Evolutionary conservation across 2,797 vertebrate genomes (phyloP), one percentile per base, ranked within the genome.

Genomic region (Synanceia verrucosa): DNA sequence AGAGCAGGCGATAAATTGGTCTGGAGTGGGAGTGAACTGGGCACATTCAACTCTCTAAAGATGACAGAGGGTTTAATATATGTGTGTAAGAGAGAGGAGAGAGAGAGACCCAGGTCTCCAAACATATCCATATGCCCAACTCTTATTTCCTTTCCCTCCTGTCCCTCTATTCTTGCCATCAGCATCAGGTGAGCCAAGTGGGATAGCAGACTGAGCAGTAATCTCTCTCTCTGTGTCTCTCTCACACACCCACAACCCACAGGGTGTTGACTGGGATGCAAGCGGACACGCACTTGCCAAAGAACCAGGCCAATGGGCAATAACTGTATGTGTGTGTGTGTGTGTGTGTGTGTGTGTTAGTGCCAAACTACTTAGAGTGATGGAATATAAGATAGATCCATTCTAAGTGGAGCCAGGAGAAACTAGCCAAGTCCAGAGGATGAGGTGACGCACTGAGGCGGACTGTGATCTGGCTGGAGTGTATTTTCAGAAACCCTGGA

Each of bases 281-380:
- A 78, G 79, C 68, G 67, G 62, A 81, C 56, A 70, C 37, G 57
- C 53, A 76, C 51, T 68, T 83, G 79, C 85, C 83, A 84, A 78
- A 76, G 58, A 81, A 72, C 50, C 62, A 70, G 69, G 63, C 70
- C 83, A 87, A 76, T 55, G 69, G 59, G 62, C 76, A 62, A 62
- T 43, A 71, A 41, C 67, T 2, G 3, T 64, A 47, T 55, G 68
- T 69, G 62, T 52, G 36, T 73, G 69, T 66, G 76, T 64, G 55
- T 44, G 61, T 44, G 65, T 65, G 68, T 37, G 28, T 18, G 65
- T 34, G 58, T 21, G 52, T 34, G 41, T 1, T 1, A 41, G 50
- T 63, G 74, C 74, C 74, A 83, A 74, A 81, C 66, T 68, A 74
- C 73, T 84, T 68, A 60, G 60, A 81, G 77, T 81, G 75, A 84